Evolutionary conservation across 2,888 invertebrate species (phyloP).

Genomic region (Drosophila picticornis): DNA sequence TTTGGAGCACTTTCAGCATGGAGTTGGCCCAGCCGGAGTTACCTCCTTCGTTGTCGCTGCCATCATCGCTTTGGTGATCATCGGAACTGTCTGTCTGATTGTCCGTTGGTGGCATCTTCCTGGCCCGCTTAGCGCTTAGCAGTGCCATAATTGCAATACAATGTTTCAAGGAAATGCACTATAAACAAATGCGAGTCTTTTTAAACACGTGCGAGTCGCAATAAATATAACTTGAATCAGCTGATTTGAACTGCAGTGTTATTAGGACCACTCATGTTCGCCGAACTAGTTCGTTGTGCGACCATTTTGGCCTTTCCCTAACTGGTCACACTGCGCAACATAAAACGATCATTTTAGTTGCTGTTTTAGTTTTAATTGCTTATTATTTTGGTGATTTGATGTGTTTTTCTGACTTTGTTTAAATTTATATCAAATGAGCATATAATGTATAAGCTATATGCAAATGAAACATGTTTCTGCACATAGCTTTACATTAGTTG

Average conservation of each 20-base stretch:
- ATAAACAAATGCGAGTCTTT: slow-evolving; percentile 29
- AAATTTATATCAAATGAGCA: not conserved
- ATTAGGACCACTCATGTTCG: not conserved
- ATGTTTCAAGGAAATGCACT: not conserved
- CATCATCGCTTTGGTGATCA: slow-evolving; percentile 30
- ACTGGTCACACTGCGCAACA: not conserved
- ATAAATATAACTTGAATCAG: slow-evolving; percentile 7
- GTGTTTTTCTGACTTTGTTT: not conserved
- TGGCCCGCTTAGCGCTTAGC: slow-evolving; percentile 37
- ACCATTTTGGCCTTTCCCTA: not conserved
- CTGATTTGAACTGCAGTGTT: slow-evolving; percentile 26
- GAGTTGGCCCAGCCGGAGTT: slow-evolving; percentile 94
- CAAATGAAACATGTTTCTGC: not conserved
- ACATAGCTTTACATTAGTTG: not conserved
- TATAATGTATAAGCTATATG: not conserved
- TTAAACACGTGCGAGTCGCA: slow-evolving; percentile 40
- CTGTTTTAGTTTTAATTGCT: not conserved
- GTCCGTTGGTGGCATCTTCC: slow-evolving; percentile 2
- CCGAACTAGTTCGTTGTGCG: not conserved
- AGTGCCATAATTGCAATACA: slow-evolving; percentile 50
- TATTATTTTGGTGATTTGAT: too few relatives aligned
- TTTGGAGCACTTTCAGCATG: slow-evolving; percentile 91
- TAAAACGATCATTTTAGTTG: not conserved
- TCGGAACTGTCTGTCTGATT: slow-evolving; percentile 42
- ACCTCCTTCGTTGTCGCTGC: slow-evolving; percentile 66